Conservation (phyloP, 2,113 vertebrate species). For the Ammodytes dubius region DNA sequence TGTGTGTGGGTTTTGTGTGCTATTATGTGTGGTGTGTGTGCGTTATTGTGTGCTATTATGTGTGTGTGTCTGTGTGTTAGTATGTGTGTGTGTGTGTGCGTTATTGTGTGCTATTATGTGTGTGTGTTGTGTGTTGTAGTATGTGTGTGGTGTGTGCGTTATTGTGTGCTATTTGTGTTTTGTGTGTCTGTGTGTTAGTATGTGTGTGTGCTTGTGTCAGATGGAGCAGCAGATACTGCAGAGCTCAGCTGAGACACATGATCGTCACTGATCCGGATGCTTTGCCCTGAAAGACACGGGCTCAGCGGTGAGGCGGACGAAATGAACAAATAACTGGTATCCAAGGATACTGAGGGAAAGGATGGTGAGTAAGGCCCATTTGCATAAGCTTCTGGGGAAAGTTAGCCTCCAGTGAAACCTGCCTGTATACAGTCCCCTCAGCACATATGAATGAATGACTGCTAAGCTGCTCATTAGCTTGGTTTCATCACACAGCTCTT, state of each 20-base stretch:
- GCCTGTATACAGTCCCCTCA: constrained; percentile 19
- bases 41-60: constrained; percentile 9
- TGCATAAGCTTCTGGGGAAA: constrained; percentile 63
- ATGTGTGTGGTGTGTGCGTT: neutral
- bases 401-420: constrained; percentile 55
- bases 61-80: constrained; percentile 14
- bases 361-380: constrained; percentile 65
- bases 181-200: constrained; percentile 21
- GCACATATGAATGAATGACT: constrained; percentile 25
- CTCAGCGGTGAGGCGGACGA: constrained; percentile 45
- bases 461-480: constrained; percentile 26
- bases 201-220: constrained; percentile 12
- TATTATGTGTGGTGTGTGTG: constrained; percentile 1
- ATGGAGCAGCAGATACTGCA: constrained; percentile 29
- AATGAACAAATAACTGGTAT: constrained; percentile 63
- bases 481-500: neutral
- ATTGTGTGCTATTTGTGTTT: constrained; percentile 13
- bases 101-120: neutral
- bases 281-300: constrained; percentile 32
- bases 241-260: constrained; percentile 41
- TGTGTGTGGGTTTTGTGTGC: constrained; percentile 14
- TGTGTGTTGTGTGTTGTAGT: constrained; percentile 23
- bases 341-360: constrained; percentile 61
- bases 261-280: constrained; percentile 48
- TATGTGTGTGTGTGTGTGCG: constrained; percentile 11